Conservation (phyloP, 2,113 vertebrate genomes). For the Hassar affinis region DNA sequence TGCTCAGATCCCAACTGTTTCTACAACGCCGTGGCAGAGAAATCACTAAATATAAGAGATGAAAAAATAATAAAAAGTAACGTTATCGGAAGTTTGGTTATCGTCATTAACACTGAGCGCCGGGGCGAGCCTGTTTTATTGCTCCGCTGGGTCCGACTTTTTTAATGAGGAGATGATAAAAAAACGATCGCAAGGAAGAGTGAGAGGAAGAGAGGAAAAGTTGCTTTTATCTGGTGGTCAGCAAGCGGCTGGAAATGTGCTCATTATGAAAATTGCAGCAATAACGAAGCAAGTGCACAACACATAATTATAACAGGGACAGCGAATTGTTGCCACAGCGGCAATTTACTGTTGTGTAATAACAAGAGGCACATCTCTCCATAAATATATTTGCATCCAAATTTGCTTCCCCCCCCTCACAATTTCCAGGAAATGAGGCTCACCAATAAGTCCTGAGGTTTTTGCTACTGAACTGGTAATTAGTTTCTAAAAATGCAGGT, state of each 20-base stretch:
- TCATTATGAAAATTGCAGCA: constrained; percentile 23
- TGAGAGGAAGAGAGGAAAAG: too few species aligned
- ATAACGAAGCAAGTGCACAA: constrained; percentile 33
- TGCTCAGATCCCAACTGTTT: background rate
- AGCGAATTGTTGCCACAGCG: constrained; percentile 30
- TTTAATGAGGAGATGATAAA: constrained; percentile 39
- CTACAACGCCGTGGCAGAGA: background rate
- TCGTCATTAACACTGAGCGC: constrained; percentile 11
- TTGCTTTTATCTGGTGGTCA: constrained; percentile 22
- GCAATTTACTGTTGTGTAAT: constrained; percentile 31
- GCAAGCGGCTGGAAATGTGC: constrained; percentile 20
- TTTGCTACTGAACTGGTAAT: background rate
- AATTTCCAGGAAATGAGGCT: background rate
- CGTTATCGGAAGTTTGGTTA: background rate
- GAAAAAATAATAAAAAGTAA: constrained; percentile 19
- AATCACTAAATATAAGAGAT: constrained; percentile 7
- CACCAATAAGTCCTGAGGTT: constrained; percentile 8
- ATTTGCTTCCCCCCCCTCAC: background rate
- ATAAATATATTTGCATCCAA: constrained; percentile 20
- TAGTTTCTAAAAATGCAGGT: background rate
- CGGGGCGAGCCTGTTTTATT: background rate
- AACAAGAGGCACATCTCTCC: constrained; percentile 12
- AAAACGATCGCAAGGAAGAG: background rate
- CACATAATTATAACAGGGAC: constrained; percentile 25
- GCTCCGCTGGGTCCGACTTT: constrained; percentile 5